Evolutionary conservation across 2,888 invertebrate genomes (phyloP).

Genomic region (Zaprionus lineosus): DNA sequence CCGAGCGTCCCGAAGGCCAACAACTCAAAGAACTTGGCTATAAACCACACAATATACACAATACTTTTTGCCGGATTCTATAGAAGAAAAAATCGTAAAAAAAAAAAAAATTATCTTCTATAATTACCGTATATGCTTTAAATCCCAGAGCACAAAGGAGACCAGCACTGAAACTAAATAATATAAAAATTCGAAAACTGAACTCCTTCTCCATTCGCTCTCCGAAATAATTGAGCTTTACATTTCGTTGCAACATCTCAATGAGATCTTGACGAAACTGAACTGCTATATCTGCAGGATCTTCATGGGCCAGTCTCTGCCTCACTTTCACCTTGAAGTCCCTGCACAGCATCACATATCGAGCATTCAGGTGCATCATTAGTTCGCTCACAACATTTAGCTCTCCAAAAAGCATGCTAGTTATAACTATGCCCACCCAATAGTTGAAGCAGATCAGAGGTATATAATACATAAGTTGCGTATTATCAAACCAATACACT

Average conservation of each 20-base stretch:
- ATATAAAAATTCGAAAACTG: conserved; percentile 74
- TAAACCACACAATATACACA: conserved; percentile 64
- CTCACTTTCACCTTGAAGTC: conserved; percentile 47
- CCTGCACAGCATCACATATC: conserved; percentile 61
- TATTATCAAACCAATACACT: conserved; percentile 66
- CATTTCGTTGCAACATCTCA: no score
- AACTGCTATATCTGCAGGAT: conserved; percentile 27
- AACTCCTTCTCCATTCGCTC: conserved; percentile 63
- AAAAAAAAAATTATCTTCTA: not conserved
- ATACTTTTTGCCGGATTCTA: conserved; percentile 64
- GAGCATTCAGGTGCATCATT: conserved; percentile 76
- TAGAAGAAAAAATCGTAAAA: not conserved
- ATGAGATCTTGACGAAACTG: conserved; percentile 55
- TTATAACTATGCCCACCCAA: conserved; percentile 65
- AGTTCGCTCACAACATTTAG: conserved; percentile 73
- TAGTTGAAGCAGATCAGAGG: conserved; percentile 54
- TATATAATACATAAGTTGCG: conserved; percentile 45
- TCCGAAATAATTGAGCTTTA: conserved; percentile 69
- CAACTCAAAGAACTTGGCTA: conserved; percentile 65
- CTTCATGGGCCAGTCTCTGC: conserved; percentile 3
- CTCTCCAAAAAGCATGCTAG: conserved; percentile 67
- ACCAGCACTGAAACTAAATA: conserved; percentile 71
- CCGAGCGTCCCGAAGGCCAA: conserved; percentile 68
- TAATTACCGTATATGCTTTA: conserved; percentile 73
- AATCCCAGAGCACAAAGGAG: conserved; percentile 73